Percentiles rank a stretch among this genome's conserved stretches.
phyloP scores from a whole-genome alignment of 2,888 invertebrate genomes.

The Drosophila anomelani region DNA sequence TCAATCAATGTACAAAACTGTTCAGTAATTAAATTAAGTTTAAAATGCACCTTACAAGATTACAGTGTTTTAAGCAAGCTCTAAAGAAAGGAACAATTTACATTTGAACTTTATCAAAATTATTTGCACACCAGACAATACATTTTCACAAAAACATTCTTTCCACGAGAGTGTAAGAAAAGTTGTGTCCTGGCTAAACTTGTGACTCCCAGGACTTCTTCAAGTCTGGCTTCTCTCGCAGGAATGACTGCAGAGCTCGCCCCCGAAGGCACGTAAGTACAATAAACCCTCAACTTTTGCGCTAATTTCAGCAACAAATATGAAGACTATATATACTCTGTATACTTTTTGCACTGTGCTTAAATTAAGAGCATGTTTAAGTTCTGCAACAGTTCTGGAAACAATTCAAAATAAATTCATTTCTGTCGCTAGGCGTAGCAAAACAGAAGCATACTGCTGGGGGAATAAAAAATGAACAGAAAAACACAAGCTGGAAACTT shows the following conservation, averaged over 20 bases:
- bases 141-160: constrained; percentile 4
- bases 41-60: not conserved
- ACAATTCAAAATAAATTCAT: constrained; percentile 67
- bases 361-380: constrained; percentile 49
- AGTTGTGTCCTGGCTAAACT: constrained; percentile 22
- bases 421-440: constrained; percentile 45
- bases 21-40: not conserved
- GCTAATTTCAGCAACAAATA: constrained; percentile 57
- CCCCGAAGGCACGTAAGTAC: constrained; percentile 24
- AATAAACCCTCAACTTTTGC: constrained; percentile 57
- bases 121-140: constrained; percentile 12
- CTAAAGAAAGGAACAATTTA: not conserved
- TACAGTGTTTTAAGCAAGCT: not conserved
- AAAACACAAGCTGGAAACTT: constrained; percentile 26
- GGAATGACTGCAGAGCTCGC: constrained; percentile 14
- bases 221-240: constrained; percentile 6
- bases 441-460: constrained; percentile 44
- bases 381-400: constrained; percentile 46
- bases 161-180: constrained; percentile 6
- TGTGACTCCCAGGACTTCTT: constrained; percentile 21
- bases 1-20: not conserved
- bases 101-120: not conserved
- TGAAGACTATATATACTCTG: constrained; percentile 21
- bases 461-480: constrained; percentile 6
- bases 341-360: constrained; percentile 21